These are phyloP conservation scores for Pelobates fuscus DNA, from an alignment of 2,113 vertebrate genomes.

Conservation along the genomic window DNA sequence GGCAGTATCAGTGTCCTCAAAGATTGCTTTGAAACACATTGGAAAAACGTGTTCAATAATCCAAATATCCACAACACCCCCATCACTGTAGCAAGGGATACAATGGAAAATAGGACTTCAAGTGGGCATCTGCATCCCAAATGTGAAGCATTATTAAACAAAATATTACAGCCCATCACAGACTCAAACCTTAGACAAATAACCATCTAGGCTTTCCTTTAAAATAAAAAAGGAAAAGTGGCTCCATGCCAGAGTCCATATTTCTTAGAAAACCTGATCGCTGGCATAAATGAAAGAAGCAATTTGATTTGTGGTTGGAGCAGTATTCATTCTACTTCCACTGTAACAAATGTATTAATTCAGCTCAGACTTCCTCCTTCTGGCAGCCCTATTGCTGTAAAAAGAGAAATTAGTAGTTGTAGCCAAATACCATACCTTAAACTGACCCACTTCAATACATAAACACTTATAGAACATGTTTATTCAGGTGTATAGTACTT, in stretches of 20 bases:
- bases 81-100: slow-evolving; percentile 12
- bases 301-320: slow-evolving; percentile 81
- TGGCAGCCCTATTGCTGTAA: slow-evolving; percentile 78
- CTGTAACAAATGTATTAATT: slow-evolving; percentile 87
- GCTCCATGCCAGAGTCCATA: slow-evolving; percentile 72
- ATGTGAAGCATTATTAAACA: slow-evolving; percentile 41
- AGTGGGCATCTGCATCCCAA: slow-evolving; percentile 59
- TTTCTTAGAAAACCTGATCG: slow-evolving; percentile 79
- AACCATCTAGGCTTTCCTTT: slow-evolving; percentile 71
- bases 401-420: slow-evolving; percentile 81
- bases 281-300: slow-evolving; percentile 79
- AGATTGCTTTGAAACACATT: slow-evolving; percentile 7
- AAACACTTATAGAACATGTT: slow-evolving; percentile 87
- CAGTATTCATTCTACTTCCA: slow-evolving; percentile 82
- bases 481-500: slow-evolving; percentile 83
- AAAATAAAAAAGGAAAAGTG: slow-evolving; percentile 72
- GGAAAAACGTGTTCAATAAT: slow-evolving; percentile 41
- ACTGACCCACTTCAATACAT: slow-evolving; percentile 85
- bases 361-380: slow-evolving; percentile 82
- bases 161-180: slow-evolving; percentile 61
- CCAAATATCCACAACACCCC: slow-evolving; percentile 11
- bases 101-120: slow-evolving; percentile 10
- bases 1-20: background rate
- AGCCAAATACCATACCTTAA: slow-evolving; percentile 86
- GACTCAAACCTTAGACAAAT: slow-evolving; percentile 72